phyloP scores from a whole-genome alignment of 2,113 vertebrate species.

The rabbit (Oryctolagus cuniculus) region mOryCun1.1 NC_091433.1:157159001-157159500 shows the following conservation, averaged over 20 bases:
- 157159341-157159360: not conserved
- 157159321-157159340: not conserved
- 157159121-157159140: not conserved
- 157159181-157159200: slow-evolving; percentile 17
- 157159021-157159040: not conserved
- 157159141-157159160: not conserved
- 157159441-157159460: not conserved
- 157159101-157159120: not conserved
- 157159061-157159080: not conserved
- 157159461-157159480: not conserved
- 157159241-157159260: slow-evolving; percentile 2
- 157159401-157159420: not conserved
- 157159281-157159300: not conserved
- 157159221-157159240: slow-evolving; percentile 9
- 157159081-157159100: not conserved
- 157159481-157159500: slow-evolving; percentile 13
- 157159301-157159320: not conserved
- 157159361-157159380: not conserved
- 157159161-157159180: not conserved
- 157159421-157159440: not conserved
- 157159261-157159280: not conserved
- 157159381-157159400: slow-evolving; percentile 40
- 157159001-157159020: slow-evolving; percentile 28
- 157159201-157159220: not conserved
- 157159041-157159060: not conserved